Base-by-base conservation (phyloP, 2,113 vertebrate species). In the Mobula birostris region DNA sequence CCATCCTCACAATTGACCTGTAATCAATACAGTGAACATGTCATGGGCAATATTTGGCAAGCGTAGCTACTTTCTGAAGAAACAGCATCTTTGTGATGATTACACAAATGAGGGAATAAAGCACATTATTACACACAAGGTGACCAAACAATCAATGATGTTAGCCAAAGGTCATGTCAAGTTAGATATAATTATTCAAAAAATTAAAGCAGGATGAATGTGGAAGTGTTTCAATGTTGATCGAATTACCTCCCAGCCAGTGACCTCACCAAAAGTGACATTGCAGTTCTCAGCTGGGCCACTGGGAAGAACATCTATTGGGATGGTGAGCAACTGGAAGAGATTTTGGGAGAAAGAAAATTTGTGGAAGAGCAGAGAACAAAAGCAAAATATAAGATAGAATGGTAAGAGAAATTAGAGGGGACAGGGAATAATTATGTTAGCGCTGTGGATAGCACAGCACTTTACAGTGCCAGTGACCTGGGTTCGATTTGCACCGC, bases 1-100 rank as follows among this genome's bases (percentile, higher is more conserved):
- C 98, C 97, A 97, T 97, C 96, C 97, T 98, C 97, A 97, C 98
- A 98, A 97, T 97, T 97, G 97, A 98, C 98, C 98, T 99, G 98
- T 96, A 99, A 98, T 97, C 97, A 98, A 98, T 97, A 98, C 96
- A 98, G 97, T 36, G 96, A 96, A 97, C 96, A 97, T 94, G 96
- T 97, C 97, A 97, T 96, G 96, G 92, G 96, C 95, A 95, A 95
- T 94, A 96, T 74, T 93, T 70, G 24, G 91, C 91, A 48, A 93
- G 6, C 68, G 40, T 48, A 48, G 91, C 91, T 93, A 48, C 70
- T 74, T 93, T 93, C 40, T 93, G 91, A 74, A 93, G 91, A 93
- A 21, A 74, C 70, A 56, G 63, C 27, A 21, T 19, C 74, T 93
- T 93, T 72, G 68, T 74, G 91, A 93, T 56, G 74, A 93, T 32